phyloP scores from a whole-genome alignment of 2,888 invertebrate species.

The Cabera pusaria region DNA sequence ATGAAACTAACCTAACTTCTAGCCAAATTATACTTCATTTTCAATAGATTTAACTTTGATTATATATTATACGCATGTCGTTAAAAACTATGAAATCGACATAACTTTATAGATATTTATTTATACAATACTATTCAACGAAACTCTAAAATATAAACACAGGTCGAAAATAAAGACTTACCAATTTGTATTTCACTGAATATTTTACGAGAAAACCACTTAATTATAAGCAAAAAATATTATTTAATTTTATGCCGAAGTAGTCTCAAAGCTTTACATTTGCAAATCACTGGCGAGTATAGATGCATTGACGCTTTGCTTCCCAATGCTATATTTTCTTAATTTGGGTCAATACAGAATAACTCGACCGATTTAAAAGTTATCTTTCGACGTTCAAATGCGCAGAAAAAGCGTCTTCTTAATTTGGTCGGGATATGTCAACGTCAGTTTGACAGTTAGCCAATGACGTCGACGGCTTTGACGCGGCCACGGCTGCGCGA shows the following conservation, averaged over 20 bases:
- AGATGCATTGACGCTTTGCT: too few relatives aligned
- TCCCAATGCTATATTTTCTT: background rate
- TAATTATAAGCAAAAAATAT: conserved; percentile 4
- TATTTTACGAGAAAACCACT: background rate
- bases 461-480: conserved; percentile 26
- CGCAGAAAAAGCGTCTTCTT: background rate
- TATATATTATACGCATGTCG: too few relatives aligned
- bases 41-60: too few relatives aligned
- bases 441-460: conserved; percentile 17
- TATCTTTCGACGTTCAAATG: too few relatives aligned
- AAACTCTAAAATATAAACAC: conserved; percentile 1
- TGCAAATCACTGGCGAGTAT: too few relatives aligned
- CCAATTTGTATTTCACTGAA: conserved; percentile 1
- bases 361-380: background rate
- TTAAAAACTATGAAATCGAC: too few relatives aligned
- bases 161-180: conserved; percentile 3
- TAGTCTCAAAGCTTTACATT: too few relatives aligned
- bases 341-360: conserved; percentile 2
- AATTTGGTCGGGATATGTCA: conserved; percentile 3
- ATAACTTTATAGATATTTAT: too few relatives aligned
- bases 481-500: conserved; percentile 8
- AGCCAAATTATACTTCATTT: too few relatives aligned
- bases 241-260: conserved; percentile 1
- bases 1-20: too few relatives aligned
- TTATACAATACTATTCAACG: too few relatives aligned